phyloP scores from a whole-genome alignment of 1,140 invertebrate genomes.

The Matsumurasca onukii region DNA sequence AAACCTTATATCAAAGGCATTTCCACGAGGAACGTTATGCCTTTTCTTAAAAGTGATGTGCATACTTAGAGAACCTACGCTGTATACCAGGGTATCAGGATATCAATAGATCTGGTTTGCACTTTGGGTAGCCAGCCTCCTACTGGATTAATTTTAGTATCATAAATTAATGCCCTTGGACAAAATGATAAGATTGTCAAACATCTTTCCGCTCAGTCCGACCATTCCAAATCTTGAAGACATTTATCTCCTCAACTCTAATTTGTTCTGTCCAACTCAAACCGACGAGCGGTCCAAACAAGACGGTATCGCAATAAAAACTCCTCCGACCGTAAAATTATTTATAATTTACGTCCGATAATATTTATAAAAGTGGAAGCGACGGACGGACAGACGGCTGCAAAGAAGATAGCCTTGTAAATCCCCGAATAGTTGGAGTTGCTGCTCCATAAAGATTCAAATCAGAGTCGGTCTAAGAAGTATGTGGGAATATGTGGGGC shows the following conservation, averaged over 20 bases:
- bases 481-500: slow-evolving; percentile 6
- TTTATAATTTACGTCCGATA: slow-evolving; percentile 15
- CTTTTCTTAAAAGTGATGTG: no score
- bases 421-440: slow-evolving; percentile 8
- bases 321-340: background rate
- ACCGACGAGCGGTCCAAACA: background rate
- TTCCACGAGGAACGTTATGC: no score
- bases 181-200: no score
- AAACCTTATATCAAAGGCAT: no score
- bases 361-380: slow-evolving; percentile 23
- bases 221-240: background rate
- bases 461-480: background rate
- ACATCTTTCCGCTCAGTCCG: background rate
- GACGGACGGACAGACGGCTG: background rate
- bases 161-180: no score
- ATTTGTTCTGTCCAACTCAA: slow-evolving; percentile 10
- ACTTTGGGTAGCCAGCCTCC: no score
- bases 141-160: no score
- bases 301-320: slow-evolving; percentile 3
- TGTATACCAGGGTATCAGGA: no score
- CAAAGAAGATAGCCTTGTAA: slow-evolving; percentile 1
- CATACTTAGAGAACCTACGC: no score
- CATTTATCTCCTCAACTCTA: slow-evolving; percentile 1
- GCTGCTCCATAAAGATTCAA: slow-evolving; percentile 14
- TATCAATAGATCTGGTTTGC: no score